Conservation (phyloP, 2,797 vertebrate species). For the Novumbra hubbsi region DNA sequence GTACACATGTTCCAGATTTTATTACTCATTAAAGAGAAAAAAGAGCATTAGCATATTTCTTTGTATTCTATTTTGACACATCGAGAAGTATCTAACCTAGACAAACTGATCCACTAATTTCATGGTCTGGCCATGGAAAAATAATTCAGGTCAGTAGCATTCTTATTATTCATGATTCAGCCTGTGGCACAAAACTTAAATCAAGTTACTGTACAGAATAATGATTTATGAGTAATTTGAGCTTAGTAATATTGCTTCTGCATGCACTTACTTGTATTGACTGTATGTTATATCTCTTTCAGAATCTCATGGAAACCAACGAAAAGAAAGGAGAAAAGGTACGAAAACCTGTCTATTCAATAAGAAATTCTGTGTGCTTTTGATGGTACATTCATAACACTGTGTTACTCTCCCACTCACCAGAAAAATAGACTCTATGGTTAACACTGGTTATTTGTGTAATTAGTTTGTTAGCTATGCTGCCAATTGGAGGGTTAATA, state of each 20-base stretch:
- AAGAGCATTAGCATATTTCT: slow-evolving; percentile 3
- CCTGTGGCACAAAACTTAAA: not conserved
- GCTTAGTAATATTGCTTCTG: not conserved
- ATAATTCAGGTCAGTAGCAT: slow-evolving; percentile 1
- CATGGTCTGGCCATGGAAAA: slow-evolving; percentile 7
- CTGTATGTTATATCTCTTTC: slow-evolving; percentile 25
- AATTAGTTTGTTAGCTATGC: too few relatives aligned
- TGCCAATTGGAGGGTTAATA: too few relatives aligned
- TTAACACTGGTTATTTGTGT: too few relatives aligned
- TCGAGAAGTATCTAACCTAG: slow-evolving; percentile 4
- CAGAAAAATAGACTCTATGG: too few relatives aligned
- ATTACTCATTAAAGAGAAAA: slow-evolving; percentile 24
- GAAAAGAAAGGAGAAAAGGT: slow-evolving; percentile 50
- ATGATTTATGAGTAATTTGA: not conserved
- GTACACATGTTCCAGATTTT: slow-evolving; percentile 24
- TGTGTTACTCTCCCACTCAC: too few relatives aligned
- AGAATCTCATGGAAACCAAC: slow-evolving; percentile 44
- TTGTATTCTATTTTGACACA: slow-evolving; percentile 15
- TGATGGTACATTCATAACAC: too few relatives aligned
- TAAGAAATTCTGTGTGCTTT: too few relatives aligned
- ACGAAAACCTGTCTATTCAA: not conserved
- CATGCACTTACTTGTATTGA: not conserved
- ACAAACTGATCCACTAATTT: slow-evolving; percentile 9
- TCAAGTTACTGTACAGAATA: not conserved
- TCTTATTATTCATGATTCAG: not conserved